A percentile compares a stretch with the other conserved stretches of the same genome.
phyloP scores from a whole-genome alignment of 2,797 vertebrate genomes.

The Coendou prehensilis region DNA sequence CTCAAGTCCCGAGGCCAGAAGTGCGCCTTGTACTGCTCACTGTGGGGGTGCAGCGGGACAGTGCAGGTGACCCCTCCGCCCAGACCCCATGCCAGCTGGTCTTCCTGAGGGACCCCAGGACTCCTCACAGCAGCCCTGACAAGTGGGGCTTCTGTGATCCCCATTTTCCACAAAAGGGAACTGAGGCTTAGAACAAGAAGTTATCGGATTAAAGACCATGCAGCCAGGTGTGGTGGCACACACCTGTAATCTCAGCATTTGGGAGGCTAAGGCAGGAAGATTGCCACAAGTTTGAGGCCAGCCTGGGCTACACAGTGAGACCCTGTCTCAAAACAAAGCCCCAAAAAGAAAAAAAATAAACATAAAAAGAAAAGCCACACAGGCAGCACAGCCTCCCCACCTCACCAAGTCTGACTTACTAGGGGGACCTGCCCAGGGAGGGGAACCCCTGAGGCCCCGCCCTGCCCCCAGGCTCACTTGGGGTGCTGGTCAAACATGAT shows the following conservation, averaged over 20 bases:
- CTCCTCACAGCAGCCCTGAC: background rate
- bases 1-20: constrained; percentile 94
- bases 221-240: background rate
- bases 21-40: constrained; percentile 95
- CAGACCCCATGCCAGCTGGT: background rate
- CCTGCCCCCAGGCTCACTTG: constrained; percentile 90
- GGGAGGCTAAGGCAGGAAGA: background rate
- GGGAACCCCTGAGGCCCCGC: background rate
- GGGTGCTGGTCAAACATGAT: constrained; percentile 99
- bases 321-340: background rate
- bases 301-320: background rate
- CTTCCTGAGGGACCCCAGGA: background rate
- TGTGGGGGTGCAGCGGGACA: constrained; percentile 77
- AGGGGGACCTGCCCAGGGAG: background rate
- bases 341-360: background rate
- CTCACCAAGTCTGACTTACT: background rate
- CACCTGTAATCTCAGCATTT: background rate
- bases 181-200: background rate
- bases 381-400: background rate
- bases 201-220: background rate
- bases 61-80: background rate
- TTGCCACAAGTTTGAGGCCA: background rate
- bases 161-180: background rate
- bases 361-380: background rate
- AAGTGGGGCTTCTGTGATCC: background rate